These are phyloP conservation scores for Peromyscus polionotus DNA, from an alignment of 2,113 vertebrate species.

Conservation along the genomic window DNA sequence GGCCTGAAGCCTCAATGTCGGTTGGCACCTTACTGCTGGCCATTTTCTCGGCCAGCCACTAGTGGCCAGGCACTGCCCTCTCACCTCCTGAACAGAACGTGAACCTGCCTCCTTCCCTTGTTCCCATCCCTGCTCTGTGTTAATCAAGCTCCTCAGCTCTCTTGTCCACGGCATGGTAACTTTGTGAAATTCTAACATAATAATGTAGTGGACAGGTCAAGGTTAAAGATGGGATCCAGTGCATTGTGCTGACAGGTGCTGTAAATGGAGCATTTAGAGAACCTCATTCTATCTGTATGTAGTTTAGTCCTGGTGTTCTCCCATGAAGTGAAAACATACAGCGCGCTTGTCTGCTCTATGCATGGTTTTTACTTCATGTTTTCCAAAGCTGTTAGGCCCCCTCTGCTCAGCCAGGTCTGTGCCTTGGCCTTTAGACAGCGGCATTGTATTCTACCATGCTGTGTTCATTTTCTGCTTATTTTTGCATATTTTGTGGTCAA, in stretches of 20 bases:
- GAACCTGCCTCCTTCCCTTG: not conserved
- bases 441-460: not conserved
- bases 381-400: rapidly evolving
- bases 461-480: not conserved
- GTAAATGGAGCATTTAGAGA: not conserved
- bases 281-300: not conserved
- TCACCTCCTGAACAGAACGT: not conserved
- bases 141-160: not conserved
- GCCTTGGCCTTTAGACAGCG: not conserved
- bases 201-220: not conserved
- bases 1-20: not conserved
- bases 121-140: not conserved
- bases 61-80: rapidly evolving
- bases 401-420: no score
- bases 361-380: not conserved
- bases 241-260: not conserved
- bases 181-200: not conserved
- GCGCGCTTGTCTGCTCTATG: rapidly evolving
- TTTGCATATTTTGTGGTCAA: not conserved
- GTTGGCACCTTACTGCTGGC: not conserved
- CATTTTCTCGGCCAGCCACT: not conserved
- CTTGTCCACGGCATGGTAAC: not conserved
- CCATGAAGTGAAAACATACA: not conserved
- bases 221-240: not conserved
- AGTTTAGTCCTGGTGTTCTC: no score